Conservation (phyloP, 2,888 invertebrate species). For the Nephrocerus scutellatus region DNA sequence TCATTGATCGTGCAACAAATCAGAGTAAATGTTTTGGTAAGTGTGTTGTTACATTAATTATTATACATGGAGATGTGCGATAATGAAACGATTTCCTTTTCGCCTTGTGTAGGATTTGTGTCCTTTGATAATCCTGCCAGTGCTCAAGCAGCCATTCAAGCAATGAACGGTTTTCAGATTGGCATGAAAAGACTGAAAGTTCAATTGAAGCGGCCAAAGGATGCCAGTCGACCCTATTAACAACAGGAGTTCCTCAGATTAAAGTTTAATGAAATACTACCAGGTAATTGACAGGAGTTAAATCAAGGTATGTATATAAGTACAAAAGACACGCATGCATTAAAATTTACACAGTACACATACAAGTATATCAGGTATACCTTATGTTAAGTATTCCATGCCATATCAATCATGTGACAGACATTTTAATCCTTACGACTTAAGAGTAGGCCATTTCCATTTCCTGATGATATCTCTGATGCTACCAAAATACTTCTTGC, state of each 20-base stretch:
- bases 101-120: constrained; percentile 76
- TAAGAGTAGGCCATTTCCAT: too few species aligned
- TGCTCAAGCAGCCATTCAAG: constrained; percentile 97
- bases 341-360: too few species aligned
- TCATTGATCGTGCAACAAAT: constrained; percentile 99
- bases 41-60: constrained; percentile 39
- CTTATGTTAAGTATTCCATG: too few species aligned
- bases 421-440: too few species aligned
- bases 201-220: constrained; percentile 97
- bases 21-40: constrained; percentile 99
- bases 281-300: too few species aligned
- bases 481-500: too few species aligned
- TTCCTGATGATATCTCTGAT: too few species aligned
- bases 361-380: too few species aligned
- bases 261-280: too few species aligned
- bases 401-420: too few species aligned
- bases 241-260: constrained; percentile 53
- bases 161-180: constrained; percentile 99
- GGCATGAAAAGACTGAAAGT: constrained; percentile 99
- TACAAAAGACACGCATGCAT: too few species aligned
- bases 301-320: too few species aligned
- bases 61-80: constrained; percentile 1
- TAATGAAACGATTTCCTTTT: constrained; percentile 2
- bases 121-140: constrained; percentile 98
- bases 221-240: constrained; percentile 97